Base-by-base conservation (phyloP, 2,888 invertebrate genomes). In the Machimus atricapillus region DNA sequence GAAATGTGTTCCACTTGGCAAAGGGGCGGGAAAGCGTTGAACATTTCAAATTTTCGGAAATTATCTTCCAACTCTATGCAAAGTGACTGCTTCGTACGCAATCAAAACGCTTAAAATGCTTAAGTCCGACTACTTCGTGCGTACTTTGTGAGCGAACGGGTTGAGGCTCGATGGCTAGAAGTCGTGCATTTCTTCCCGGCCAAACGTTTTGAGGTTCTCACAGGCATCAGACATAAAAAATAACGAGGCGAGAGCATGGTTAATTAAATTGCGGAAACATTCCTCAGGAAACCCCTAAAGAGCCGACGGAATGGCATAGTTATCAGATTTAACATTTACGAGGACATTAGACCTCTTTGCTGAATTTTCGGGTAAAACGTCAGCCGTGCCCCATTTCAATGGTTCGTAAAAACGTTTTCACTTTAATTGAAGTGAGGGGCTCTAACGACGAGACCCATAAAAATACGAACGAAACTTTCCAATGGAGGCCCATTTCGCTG, bases 321-420 rank as follows among this genome's bases (percentile, higher is more conserved):
- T 81, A 81, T 81, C 81, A 81, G 81, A 81, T 81, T 81, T 81
- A 81, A 81, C 81, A 81, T 81, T 81, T 81, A 81, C 81, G 81
- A 81, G 81, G 81, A 81, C 81, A 81, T 81, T 81, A 81, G 81
- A 81, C 81, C 81, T 81, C 81, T 81, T 81, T 81, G 81, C 81
- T 56, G 52, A 27, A 52, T 81, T 81, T 81, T 81, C 56, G 52
- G 56, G 81, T 56, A 56, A 52, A 81, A 81, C 27, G 81, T 56
- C 40, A 56, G 81, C 56, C 31, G 56, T 81, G 56, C 52, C 66
- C 66, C 81, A 56, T 56, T 81, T 81, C 81, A 81, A 81, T 81
- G 81, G 81, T 56, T 81, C 81, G 81, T 81, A 56, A 81, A 81
- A 81, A 81, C 56, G 81, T 81, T 81, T 40, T 40, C 81, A 81